Conservation (phyloP, 2,888 invertebrate genomes). For the Sesamia inferens region DNA sequence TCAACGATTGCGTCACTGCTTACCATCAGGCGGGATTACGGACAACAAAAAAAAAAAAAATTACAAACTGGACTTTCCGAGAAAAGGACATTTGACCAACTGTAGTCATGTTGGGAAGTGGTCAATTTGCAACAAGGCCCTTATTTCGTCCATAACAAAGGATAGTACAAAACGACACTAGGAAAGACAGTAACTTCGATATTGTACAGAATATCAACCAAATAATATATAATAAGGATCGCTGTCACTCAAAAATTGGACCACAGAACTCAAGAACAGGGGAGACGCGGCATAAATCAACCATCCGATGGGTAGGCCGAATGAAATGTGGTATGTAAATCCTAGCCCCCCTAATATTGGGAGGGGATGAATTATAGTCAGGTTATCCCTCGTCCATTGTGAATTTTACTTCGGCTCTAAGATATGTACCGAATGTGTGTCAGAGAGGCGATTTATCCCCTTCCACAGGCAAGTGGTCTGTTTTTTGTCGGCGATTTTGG, state of each 20-base stretch:
- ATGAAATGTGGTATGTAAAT: conserved; percentile 81
- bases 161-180: background rate
- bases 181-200: background rate
- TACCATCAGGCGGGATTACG: too few relatives aligned
- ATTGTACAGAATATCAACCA: background rate
- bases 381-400: conserved; percentile 76
- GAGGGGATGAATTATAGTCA: conserved; percentile 75
- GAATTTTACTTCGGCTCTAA: conserved; percentile 57
- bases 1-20: too few relatives aligned
- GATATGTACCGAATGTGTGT: conserved; percentile 58
- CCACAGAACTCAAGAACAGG: conserved; percentile 65
- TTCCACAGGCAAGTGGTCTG: conserved; percentile 52
- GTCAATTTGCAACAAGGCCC: background rate
- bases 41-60: too few relatives aligned
- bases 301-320: conserved; percentile 73
- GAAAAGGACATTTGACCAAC: too few relatives aligned
- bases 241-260: conserved; percentile 37
- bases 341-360: conserved; percentile 75
- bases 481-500: conserved; percentile 48
- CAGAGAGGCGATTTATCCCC: conserved; percentile 57
- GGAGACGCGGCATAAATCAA: conserved; percentile 78
- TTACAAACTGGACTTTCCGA: too few relatives aligned
- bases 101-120: too few relatives aligned
- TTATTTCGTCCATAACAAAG: background rate
- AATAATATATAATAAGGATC: background rate